These are phyloP conservation scores for Siniperca knerii DNA, from an alignment of 2,113 vertebrate species.

Conservation along the genomic window DNA sequence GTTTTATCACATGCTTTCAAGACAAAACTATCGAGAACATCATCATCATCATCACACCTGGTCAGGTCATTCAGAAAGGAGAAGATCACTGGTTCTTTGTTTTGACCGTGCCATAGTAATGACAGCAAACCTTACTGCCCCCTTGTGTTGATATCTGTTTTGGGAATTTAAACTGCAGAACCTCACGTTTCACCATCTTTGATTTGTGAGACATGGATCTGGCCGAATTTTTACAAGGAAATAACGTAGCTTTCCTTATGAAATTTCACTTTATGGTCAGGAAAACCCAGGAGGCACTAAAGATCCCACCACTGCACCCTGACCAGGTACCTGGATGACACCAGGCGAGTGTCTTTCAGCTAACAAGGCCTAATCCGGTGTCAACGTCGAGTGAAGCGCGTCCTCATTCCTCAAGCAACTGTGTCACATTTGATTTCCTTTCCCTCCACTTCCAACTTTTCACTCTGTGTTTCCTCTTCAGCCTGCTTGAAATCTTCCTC, in stretches of 20 bases:
- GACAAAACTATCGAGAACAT: slow-evolving; percentile 48
- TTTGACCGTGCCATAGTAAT: neutral
- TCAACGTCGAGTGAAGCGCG: slow-evolving; percentile 3
- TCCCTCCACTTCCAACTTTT: neutral
- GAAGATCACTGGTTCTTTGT: neutral
- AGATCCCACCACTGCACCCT: slow-evolving; percentile 13
- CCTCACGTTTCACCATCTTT: slow-evolving; percentile 10
- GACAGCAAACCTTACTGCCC: slow-evolving; percentile 23
- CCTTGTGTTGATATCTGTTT: slow-evolving; percentile 45
- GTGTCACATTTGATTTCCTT: neutral
- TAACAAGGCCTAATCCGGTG: slow-evolving; percentile 30
- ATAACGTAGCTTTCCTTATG: slow-evolving; percentile 27
- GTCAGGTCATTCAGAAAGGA: slow-evolving; percentile 23
- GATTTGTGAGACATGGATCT: slow-evolving; percentile 24
- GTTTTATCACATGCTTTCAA: slow-evolving; percentile 65
- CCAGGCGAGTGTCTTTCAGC: slow-evolving; percentile 16
- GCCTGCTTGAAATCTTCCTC: slow-evolving; percentile 4
- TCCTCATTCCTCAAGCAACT: slow-evolving; percentile 32
- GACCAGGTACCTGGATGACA: slow-evolving; percentile 15
- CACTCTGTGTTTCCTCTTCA: slow-evolving; percentile 11
- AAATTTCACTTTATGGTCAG: slow-evolving; percentile 30
- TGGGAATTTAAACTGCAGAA: slow-evolving; percentile 6
- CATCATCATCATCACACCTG: slow-evolving; percentile 6
- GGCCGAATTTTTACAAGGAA: slow-evolving; percentile 14
- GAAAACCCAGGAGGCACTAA: slow-evolving; percentile 56